Conservation (phyloP, 1,140 invertebrate species). For the Pentalonia nigronervosa region DNA sequence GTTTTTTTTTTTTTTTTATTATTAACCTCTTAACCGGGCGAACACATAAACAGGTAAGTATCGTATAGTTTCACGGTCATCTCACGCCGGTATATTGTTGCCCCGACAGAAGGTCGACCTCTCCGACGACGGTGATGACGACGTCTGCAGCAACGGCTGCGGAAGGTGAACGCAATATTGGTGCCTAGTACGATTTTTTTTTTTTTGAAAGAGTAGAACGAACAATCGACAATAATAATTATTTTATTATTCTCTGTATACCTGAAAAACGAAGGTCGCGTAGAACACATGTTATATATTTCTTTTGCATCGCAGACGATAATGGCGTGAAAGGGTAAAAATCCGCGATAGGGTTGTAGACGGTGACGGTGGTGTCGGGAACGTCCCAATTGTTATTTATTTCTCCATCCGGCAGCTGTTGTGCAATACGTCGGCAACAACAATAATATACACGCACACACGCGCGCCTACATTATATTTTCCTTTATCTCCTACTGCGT, state of each 20-base stretch:
- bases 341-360: slow-evolving; percentile 53
- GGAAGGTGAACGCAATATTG: slow-evolving; percentile 51
- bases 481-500: not conserved
- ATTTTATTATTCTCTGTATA: slow-evolving; percentile 21
- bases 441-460: slow-evolving; percentile 8
- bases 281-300: slow-evolving; percentile 26
- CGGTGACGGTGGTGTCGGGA: not conserved
- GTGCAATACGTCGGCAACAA: slow-evolving; percentile 33
- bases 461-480: not conserved
- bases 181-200: slow-evolving; percentile 48
- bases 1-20: slow-evolving; percentile 39
- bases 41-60: slow-evolving; percentile 53
- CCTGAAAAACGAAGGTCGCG: slow-evolving; percentile 42
- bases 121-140: not conserved
- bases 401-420: slow-evolving; percentile 58
- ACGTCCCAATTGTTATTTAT: slow-evolving; percentile 40
- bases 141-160: not conserved
- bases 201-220: slow-evolving; percentile 5
- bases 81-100: slow-evolving; percentile 54
- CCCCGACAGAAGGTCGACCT: slow-evolving; percentile 55
- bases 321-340: slow-evolving; percentile 42
- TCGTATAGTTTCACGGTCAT: slow-evolving; percentile 56
- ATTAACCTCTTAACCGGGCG: slow-evolving; percentile 56
- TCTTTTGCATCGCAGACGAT: slow-evolving; percentile 14
- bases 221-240: slow-evolving; percentile 17